These are phyloP conservation scores for Cecropterus lyciades DNA, from an alignment of 1,140 invertebrate species.

Conservation along the genomic window DNA sequence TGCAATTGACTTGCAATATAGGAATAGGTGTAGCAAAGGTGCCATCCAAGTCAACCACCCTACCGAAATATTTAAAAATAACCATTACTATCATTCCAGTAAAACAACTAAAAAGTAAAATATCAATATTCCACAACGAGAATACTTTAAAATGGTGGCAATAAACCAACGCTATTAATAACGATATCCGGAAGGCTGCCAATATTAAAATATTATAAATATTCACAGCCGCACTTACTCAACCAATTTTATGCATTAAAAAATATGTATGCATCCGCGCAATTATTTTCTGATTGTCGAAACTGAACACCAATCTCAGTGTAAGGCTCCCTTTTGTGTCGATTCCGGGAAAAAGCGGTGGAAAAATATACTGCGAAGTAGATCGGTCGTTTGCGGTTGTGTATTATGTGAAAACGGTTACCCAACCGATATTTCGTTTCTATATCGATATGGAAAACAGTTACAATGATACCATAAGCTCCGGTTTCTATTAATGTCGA, in stretches of 20 bases:
- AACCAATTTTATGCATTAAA: conserved; percentile 20
- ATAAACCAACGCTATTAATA: background rate
- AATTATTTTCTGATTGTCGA: conserved; percentile 31
- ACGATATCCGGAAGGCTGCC: background rate
- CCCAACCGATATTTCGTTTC: too few species aligned
- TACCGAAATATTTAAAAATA: too few species aligned
- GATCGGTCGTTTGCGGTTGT: too few species aligned
- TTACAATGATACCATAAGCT: too few species aligned
- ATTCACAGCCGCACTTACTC: conserved; percentile 17
- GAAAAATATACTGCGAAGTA: conserved; percentile 31
- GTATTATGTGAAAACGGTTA: too few species aligned
- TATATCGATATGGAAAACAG: too few species aligned
- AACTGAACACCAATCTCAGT: conserved; percentile 5
- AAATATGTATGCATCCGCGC: conserved; percentile 22
- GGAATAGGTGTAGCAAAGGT: too few species aligned
- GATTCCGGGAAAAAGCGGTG: conserved; percentile 11
- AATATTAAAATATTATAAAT: conserved; percentile 17
- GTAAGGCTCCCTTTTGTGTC: background rate
- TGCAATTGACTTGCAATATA: too few species aligned
- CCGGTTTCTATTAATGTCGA: too few species aligned
- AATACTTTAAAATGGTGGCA: background rate
- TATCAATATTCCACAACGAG: background rate
- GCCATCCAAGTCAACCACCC: too few species aligned
- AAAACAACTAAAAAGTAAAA: too few species aligned
- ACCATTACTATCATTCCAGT: too few species aligned